phyloP scores from a whole-genome alignment of 2,888 invertebrate genomes.

The Heteromyza rotundicornis region DNA sequence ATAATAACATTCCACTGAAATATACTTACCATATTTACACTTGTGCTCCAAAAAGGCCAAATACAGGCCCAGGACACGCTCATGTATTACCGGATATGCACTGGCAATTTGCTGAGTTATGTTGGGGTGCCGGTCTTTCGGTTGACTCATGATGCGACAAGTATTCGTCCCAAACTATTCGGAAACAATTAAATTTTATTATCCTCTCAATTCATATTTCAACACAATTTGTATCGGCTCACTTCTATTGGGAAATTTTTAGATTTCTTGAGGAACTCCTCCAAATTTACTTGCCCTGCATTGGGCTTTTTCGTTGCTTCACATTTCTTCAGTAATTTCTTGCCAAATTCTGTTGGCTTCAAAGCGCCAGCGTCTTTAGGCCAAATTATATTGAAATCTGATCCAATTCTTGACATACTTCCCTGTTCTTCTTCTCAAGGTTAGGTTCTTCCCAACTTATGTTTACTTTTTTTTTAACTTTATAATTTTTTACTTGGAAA shows the following conservation, averaged over 20 bases:
- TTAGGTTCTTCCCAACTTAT: too few relatives aligned
- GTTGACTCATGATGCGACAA: conserved; percentile 52
- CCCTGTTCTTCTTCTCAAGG: too few relatives aligned
- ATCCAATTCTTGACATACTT: too few relatives aligned
- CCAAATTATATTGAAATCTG: conserved; percentile 46
- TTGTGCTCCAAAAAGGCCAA: conserved; percentile 72
- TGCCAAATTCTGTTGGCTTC: conserved; percentile 39
- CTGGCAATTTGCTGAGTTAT: conserved; percentile 63
- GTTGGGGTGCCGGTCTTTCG: conserved; percentile 36
- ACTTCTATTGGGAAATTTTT: conserved; percentile 50
- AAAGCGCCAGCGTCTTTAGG: conserved; percentile 30
- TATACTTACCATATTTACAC: conserved; percentile 48
- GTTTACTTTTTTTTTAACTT: too few relatives aligned
- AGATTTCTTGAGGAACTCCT: conserved; percentile 42
- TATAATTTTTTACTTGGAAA: not conserved
- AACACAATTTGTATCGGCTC: not conserved
- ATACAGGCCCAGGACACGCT: conserved; percentile 69
- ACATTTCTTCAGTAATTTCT: conserved; percentile 41
- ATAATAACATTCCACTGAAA: too few relatives aligned
- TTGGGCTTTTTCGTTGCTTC: conserved; percentile 36
- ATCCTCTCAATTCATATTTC: not conserved
- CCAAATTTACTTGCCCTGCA: conserved; percentile 30
- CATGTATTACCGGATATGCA: conserved; percentile 74
- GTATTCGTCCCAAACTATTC: conserved; percentile 55
- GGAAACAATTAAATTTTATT: not conserved